Conservation (phyloP, 2,888 invertebrate species). For the Iphiclides podalirius region DNA sequence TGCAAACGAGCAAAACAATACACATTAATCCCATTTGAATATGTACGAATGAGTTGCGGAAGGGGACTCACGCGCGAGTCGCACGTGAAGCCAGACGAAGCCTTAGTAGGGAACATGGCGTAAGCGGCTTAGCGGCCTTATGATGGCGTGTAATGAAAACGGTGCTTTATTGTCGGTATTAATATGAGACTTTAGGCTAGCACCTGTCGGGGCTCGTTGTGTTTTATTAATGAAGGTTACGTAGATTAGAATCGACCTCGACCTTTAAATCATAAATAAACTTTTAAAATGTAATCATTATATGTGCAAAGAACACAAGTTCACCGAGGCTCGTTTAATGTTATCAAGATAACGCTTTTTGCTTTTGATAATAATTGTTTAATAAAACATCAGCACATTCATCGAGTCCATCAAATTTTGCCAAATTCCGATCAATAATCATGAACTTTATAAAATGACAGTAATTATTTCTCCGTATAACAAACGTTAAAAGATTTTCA, state of each 20-base stretch:
- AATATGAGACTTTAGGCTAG: background rate
- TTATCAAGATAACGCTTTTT: too few relatives aligned
- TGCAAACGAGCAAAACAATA: conserved; percentile 22
- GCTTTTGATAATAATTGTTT: too few relatives aligned
- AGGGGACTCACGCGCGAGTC: conserved; percentile 18
- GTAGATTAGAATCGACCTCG: background rate
- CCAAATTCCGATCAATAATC: too few relatives aligned
- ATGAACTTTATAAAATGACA: too few relatives aligned
- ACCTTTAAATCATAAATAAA: background rate
- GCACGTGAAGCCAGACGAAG: conserved; percentile 29
- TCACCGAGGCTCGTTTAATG: too few relatives aligned
- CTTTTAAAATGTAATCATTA: background rate
- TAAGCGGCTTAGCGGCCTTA: conserved; percentile 20
- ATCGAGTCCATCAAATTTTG: too few relatives aligned
- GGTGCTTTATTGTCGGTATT: conserved; percentile 1
- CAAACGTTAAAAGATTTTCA: too few relatives aligned
- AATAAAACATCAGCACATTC: too few relatives aligned
- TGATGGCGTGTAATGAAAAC: background rate
- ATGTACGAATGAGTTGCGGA: conserved; percentile 7
- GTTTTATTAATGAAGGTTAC: background rate
- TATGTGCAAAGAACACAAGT: background rate
- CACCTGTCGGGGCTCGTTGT: too few relatives aligned
- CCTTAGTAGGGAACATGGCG: conserved; percentile 17
- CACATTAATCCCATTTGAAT: conserved; percentile 21
- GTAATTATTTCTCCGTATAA: too few relatives aligned